Conservation (phyloP, 2,888 invertebrate genomes). For the Clitarchus hookeri region DNA sequence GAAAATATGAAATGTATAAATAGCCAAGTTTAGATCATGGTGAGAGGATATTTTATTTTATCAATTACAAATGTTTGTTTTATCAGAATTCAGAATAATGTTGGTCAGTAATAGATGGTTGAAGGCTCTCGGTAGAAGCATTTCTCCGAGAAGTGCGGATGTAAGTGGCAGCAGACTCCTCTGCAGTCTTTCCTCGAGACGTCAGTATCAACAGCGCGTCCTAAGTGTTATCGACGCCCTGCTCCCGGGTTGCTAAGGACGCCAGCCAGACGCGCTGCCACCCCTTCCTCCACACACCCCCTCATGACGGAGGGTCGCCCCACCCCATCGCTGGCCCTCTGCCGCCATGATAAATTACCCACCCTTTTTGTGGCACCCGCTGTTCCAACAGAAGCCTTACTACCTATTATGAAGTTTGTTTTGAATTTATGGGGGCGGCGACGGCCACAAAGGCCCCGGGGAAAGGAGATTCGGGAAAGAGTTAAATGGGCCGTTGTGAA, state of each 20-base stretch:
- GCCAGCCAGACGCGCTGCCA: slow-evolving; percentile 30
- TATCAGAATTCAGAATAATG: too few species aligned
- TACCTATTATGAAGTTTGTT: slow-evolving; percentile 43
- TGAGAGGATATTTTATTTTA: too few species aligned
- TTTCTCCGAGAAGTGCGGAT: too few species aligned
- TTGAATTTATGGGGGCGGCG: slow-evolving; percentile 40
- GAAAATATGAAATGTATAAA: too few species aligned
- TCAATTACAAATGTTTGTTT: too few species aligned
- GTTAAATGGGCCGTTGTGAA: slow-evolving; percentile 14
- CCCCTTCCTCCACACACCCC: background rate
- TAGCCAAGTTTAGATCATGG: too few species aligned
- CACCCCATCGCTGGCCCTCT: slow-evolving; percentile 5
- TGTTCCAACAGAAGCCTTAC: slow-evolving; percentile 37
- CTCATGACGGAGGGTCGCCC: slow-evolving; percentile 20
- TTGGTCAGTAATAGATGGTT: too few species aligned
- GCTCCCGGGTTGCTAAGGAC: background rate
- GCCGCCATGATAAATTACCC: slow-evolving; percentile 41
- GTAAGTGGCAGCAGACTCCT: too few species aligned
- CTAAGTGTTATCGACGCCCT: background rate
- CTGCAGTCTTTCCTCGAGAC: too few species aligned
- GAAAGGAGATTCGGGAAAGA: background rate
- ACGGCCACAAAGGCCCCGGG: slow-evolving; percentile 35
- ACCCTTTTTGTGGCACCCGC: slow-evolving; percentile 36
- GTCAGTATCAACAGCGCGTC: too few species aligned
- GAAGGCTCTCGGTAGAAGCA: too few species aligned